These are phyloP conservation scores for Nasonia giraulti DNA, from an alignment of 1,140 invertebrate species.

Conservation along the genomic window DNA sequence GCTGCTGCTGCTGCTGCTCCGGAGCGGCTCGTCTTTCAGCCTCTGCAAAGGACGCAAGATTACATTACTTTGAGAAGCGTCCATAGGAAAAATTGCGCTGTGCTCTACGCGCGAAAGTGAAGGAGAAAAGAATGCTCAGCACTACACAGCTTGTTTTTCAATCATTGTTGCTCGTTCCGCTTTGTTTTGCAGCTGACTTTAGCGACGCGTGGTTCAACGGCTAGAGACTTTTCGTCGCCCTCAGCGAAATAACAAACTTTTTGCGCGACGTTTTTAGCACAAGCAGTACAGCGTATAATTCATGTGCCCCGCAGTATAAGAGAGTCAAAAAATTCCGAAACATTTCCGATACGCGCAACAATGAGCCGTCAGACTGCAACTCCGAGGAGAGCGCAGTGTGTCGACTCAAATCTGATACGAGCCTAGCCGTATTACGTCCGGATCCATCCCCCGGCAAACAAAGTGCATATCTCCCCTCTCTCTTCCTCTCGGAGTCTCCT, in stretches of 20 bases:
- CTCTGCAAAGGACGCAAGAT: conserved; percentile 42
- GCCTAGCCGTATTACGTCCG: neutral
- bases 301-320: neutral
- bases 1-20: conserved; percentile 53
- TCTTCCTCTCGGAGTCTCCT: neutral
- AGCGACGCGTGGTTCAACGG: too few species aligned
- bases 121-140: neutral
- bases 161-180: neutral
- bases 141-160: neutral
- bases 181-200: too few species aligned
- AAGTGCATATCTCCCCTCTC: neutral
- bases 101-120: neutral
- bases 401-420: neutral
- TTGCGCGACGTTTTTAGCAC: neutral
- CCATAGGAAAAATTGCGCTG: neutral
- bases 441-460: neutral
- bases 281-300: neutral
- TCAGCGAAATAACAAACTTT: too few species aligned
- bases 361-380: neutral
- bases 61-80: conserved; percentile 31
- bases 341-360: neutral
- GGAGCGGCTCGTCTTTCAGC: conserved; percentile 24
- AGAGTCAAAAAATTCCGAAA: neutral
- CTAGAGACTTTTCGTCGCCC: too few species aligned
- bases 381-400: neutral